Evolutionary conservation across 2,797 vertebrate species (phyloP).

Genomic region (Prunella strophiata): DNA sequence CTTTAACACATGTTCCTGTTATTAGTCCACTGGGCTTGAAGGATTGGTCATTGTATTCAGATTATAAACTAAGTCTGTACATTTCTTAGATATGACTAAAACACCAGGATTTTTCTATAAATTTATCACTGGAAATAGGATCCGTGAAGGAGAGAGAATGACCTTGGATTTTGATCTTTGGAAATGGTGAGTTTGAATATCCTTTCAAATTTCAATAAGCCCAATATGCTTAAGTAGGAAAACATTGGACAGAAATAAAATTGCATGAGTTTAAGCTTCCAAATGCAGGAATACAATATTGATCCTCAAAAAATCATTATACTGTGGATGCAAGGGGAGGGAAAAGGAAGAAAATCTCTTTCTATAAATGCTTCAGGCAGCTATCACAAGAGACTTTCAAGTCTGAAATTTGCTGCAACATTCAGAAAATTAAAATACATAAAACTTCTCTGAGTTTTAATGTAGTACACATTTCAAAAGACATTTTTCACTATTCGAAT

Average conservation of each 20-base stretch:
- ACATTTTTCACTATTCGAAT: constrained; percentile 30
- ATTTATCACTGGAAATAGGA: background rate
- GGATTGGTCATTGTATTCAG: background rate
- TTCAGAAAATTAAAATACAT: constrained; percentile 39
- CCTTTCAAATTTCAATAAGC: background rate
- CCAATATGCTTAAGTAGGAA: background rate
- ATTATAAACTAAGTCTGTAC: background rate
- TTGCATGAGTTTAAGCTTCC: background rate
- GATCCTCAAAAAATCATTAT: constrained; percentile 36
- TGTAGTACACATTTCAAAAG: constrained; percentile 1
- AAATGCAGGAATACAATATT: background rate
- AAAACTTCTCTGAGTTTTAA: constrained; percentile 21
- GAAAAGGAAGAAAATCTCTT: background rate
- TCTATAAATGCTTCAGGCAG: constrained; percentile 5
- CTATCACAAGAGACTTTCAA: background rate
- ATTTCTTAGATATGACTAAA: background rate
- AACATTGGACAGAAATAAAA: background rate
- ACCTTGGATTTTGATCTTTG: background rate
- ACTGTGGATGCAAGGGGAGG: background rate
- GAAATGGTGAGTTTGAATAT: background rate
- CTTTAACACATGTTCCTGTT: background rate
- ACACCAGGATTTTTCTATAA: background rate
- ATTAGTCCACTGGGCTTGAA: background rate
- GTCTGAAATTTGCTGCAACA: background rate
- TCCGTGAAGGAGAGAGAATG: background rate